These are phyloP conservation scores for Eupithecia insigniata DNA, from an alignment of 2,888 invertebrate genomes.

Conservation along the genomic window DNA sequence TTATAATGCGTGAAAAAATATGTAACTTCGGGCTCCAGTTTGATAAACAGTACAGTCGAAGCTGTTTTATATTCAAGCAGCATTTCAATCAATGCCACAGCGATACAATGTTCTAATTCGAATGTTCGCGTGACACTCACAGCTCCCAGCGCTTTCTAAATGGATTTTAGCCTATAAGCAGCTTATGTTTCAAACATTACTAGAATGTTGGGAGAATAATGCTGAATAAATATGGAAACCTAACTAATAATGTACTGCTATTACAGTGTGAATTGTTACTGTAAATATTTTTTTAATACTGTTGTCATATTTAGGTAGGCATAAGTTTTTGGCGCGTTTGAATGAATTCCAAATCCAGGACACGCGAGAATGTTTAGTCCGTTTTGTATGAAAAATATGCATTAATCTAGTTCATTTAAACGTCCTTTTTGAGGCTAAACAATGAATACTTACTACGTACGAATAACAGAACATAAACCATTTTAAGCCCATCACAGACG, in stretches of 20 bases:
- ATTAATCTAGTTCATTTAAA: neutral
- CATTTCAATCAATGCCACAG: neutral
- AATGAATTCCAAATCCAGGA: neutral
- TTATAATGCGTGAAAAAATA: neutral
- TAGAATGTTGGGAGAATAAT: slow-evolving; percentile 13
- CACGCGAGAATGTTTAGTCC: neutral
- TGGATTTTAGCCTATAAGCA: slow-evolving; percentile 28
- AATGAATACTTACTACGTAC: too few relatives aligned
- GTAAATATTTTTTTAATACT: neutral
- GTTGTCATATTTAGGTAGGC: neutral
- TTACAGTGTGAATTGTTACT: neutral
- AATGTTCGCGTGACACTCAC: slow-evolving; percentile 23
- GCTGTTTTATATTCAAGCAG: neutral
- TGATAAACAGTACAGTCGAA: neutral
- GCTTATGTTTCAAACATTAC: slow-evolving; percentile 24
- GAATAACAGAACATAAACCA: neutral
- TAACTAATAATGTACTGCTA: neutral
- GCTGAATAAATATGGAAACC: neutral
- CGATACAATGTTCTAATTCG: neutral
- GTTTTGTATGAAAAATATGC: neutral
- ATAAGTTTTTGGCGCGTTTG: neutral
- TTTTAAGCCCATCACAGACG: too few relatives aligned
- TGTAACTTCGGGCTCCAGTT: neutral
- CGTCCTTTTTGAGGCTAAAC: neutral
- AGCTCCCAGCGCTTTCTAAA: slow-evolving; percentile 20